Base-by-base conservation (phyloP, 2,797 vertebrate species). In the Acridotheres tristis region DNA sequence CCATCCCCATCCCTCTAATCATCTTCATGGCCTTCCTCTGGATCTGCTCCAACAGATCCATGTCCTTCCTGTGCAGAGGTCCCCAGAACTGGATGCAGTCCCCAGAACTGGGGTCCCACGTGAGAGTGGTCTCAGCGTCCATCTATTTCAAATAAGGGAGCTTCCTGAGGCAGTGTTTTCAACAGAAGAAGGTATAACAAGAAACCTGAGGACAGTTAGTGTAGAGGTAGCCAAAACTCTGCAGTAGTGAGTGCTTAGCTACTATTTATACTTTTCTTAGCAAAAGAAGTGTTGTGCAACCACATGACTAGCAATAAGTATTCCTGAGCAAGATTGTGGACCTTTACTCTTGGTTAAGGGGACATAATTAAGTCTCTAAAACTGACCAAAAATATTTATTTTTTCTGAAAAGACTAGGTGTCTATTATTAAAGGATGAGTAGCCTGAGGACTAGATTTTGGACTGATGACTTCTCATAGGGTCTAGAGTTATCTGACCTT, bases 121-220 rank as follows among this genome's bases (percentile, higher is more conserved):
- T 6, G 12, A 45, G 10, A 40, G 8, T 0, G 0, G 6, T 32
- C 76, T 67, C 34, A 43, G 21, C 8, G 11, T 50, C 27, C 27
- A 11, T 54, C 14, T 11, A 2, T 43, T 40, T 61, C 59, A 84
- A 47, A n/a, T 11, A 5, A 10, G 48, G 47, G 71, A 79, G 20
- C 55, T 62, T 84, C 54, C 53, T 10, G 22, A 58, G 51, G 55
- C 55, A 69, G 5, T 2, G 7, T 45, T 92, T 82, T 34, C 13
- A 42, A 5, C 2, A 17, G 40, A 13, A 84, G 69, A 43, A 82
- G 43, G 5, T 30, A 11, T 27, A 73, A 68, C 45, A 65, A 36
- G 51, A 81, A 40, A 17, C 0, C 2, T 14, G 42, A 58, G 55
- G 21, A 74, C 13, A 18, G 21, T 47, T 50, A 14, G 32, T 30